Percentiles rank a stretch among this genome's conserved stretches.
Evolutionary conservation across 2,797 vertebrate genomes (phyloP).

Genomic region (Melanotaenia maccullochi): DNA sequence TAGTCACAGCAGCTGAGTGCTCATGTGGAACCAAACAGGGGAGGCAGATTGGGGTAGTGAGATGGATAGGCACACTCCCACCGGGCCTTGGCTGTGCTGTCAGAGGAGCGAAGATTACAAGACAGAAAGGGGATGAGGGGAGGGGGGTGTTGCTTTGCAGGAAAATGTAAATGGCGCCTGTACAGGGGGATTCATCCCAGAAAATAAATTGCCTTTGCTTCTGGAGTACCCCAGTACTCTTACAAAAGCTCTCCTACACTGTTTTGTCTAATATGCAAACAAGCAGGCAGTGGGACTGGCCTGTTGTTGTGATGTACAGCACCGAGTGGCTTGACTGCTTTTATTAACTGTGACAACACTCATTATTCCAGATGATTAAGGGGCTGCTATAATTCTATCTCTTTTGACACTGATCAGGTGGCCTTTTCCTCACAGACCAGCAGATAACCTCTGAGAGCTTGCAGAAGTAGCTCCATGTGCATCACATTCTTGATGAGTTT

Average conservation of each 20-base stretch:
- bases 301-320: slow-evolving; percentile 53
- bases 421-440: slow-evolving; percentile 56
- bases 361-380: slow-evolving; percentile 77
- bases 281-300: slow-evolving; percentile 15
- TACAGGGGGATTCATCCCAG: slow-evolving; percentile 58
- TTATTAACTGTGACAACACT: slow-evolving; percentile 71
- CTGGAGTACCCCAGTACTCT: slow-evolving; percentile 23
- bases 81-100: slow-evolving; percentile 71
- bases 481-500: slow-evolving; percentile 42
- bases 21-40: slow-evolving; percentile 81
- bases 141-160: slow-evolving; percentile 34
- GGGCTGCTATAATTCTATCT: slow-evolving; percentile 52
- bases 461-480: slow-evolving; percentile 37
- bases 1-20: slow-evolving; percentile 81
- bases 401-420: slow-evolving; percentile 67
- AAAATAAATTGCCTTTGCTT: slow-evolving; percentile 53
- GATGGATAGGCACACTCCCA: slow-evolving; percentile 79
- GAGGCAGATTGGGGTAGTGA: slow-evolving; percentile 76
- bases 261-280: slow-evolving; percentile 53
- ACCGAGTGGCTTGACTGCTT: slow-evolving; percentile 50
- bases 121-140: slow-evolving; percentile 63
- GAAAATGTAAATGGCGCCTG: slow-evolving; percentile 64
- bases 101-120: slow-evolving; percentile 76
- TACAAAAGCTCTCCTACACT: slow-evolving; percentile 28
- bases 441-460: slow-evolving; percentile 62